A percentile compares a stretch with the other conserved stretches of the same genome.
These are phyloP conservation scores for Glomeris maerens DNA, from an alignment of 1,140 invertebrate genomes.

Conservation along the genomic window DNA sequence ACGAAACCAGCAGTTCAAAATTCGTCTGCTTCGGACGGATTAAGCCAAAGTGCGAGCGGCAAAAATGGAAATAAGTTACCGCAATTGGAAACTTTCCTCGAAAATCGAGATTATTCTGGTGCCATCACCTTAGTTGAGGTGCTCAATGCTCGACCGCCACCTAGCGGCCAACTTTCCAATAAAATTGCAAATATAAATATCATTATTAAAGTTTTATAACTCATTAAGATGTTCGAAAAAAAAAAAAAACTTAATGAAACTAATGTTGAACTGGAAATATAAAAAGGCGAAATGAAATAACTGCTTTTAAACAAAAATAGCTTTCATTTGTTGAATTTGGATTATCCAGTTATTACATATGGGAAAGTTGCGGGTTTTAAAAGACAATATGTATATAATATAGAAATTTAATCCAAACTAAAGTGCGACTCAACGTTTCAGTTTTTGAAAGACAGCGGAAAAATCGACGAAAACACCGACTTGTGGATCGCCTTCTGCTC, in stretches of 20 bases:
- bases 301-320: background rate
- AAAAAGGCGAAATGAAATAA: background rate
- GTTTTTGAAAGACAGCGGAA: constrained; percentile 41
- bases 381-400: no score
- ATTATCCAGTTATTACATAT: no score
- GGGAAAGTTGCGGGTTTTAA: no score
- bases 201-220: background rate
- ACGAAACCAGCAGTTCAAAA: no score
- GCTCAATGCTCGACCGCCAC: constrained; percentile 9
- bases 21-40: no score
- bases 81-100: constrained; percentile 78
- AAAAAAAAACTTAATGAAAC: background rate
- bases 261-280: background rate
- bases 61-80: constrained; percentile 36
- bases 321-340: background rate
- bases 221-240: background rate
- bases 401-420: background rate
- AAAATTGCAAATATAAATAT: constrained; percentile 1
- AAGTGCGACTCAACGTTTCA: constrained; percentile 22
- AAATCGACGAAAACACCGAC: constrained; percentile 45
- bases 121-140: constrained; percentile 86
- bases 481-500: constrained; percentile 87
- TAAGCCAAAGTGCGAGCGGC: no score
- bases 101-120: constrained; percentile 80
- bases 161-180: no score